Evolutionary conservation across 1,140 invertebrate species (phyloP), one percentile per base, ranked within the genome.

Genomic region (Limonius californicus): DNA sequence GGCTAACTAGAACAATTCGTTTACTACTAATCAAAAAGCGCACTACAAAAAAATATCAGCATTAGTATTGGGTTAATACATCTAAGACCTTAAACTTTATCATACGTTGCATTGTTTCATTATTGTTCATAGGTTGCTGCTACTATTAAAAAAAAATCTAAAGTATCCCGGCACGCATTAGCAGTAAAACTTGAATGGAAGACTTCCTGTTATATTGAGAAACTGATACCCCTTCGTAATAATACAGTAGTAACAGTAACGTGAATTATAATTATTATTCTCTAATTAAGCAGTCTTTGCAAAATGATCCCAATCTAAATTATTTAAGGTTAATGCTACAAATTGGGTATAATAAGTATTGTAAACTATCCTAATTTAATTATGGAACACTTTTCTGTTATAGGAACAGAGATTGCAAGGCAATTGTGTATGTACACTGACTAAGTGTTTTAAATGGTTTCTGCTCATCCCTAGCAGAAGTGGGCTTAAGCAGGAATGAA

Each of bases 371-470:
- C 15, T 27, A 55, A 27, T 30, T 30, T 27, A 14, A 55, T 32
- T 27, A 27, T 55, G 20, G 53, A 55, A 55, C 53, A 55, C 53
- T 55, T 54, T 23, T 55, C 21, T 32, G 27, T 18, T 27, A 14
- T 55, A 55, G 53, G 53, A 55, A 55, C 53, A 55, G 53, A 55
- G 19, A 27, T 55, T 55, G 20, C 27, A 30, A 55, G 53, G 27
- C 53, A 55, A 27, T 55, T 55, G 20, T 32, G 53, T 32, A 55
- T 55, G 23, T 55, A 55, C 45, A 50, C 45, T 50, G 45, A 50
- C 45, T 50, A 50, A 50, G 42, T 50, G 45, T 50, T 50, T 18
- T 50, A 18, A 39, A 12, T 18, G n/a, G 45, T 50, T 18, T 50
- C 16, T 50, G 45, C 16, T 50, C 16, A 50, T 21, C 45, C 45